A percentile compares a stretch with the other conserved stretches of the same genome.
Conservation (phyloP, 2,113 vertebrate species). For the Clupea harengus region DNA sequence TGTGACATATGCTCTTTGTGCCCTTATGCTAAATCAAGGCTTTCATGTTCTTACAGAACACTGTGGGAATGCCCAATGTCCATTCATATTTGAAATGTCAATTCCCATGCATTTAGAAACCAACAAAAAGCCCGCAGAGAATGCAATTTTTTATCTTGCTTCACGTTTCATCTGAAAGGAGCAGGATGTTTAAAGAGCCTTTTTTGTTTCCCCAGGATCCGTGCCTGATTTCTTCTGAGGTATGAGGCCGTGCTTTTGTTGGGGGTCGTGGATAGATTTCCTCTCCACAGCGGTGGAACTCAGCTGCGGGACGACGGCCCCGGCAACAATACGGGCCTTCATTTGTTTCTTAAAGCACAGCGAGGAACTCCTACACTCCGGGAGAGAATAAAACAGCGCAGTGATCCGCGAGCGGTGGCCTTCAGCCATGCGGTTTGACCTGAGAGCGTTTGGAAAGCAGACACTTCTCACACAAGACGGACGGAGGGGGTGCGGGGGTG, state of each 20-base stretch:
- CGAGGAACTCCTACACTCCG: conserved; percentile 33
- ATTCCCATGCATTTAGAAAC: conserved; percentile 37
- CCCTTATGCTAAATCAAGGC: conserved; percentile 44
- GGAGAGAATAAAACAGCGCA: conserved; percentile 6
- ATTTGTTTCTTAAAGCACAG: conserved; percentile 49
- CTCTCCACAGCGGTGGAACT: conserved; percentile 56
- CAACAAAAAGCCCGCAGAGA: conserved; percentile 42
- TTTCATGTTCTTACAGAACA: conserved; percentile 46
- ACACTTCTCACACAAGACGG: conserved; percentile 17
- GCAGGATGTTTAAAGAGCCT: conserved; percentile 22
- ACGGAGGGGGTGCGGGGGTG: background rate
- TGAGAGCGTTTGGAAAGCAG: conserved; percentile 29
- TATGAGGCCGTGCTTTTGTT: conserved; percentile 62
- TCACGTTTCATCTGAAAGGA: conserved; percentile 31
- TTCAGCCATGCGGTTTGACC: conserved; percentile 30
- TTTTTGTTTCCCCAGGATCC: conserved; percentile 60
- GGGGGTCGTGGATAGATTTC: conserved; percentile 57
- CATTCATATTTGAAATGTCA: conserved; percentile 32
- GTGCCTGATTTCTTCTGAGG: conserved; percentile 46
- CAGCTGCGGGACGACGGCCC: conserved; percentile 41
- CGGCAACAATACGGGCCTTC: conserved; percentile 59
- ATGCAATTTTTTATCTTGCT: conserved; percentile 31
- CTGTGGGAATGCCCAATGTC: conserved; percentile 49
- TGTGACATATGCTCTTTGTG: conserved; percentile 22
- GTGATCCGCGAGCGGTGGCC: conserved; percentile 37